Percentiles rank a stretch among this genome's conserved stretches.
Evolutionary conservation across 2,888 invertebrate species (phyloP).

Genomic region (Drosophila fulvimacula): DNA sequence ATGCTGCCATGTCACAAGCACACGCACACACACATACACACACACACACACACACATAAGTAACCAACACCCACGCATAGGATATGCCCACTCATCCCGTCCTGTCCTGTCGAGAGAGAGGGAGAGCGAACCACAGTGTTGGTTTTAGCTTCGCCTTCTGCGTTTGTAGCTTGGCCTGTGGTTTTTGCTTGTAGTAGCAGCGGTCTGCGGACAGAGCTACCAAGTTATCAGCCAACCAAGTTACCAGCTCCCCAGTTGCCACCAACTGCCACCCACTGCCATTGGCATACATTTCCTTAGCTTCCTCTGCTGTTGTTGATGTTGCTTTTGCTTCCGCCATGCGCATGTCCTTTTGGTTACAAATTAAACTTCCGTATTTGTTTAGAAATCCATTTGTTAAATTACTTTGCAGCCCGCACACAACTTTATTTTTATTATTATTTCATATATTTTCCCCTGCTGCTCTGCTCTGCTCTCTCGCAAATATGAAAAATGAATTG

Average conservation of each 20-base stretch:
- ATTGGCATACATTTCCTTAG: conserved; percentile 76
- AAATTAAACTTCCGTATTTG: conserved; percentile 80
- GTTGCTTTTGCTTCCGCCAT: conserved; percentile 54
- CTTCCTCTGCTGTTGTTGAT: conserved; percentile 49
- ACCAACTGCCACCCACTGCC: conserved; percentile 46
- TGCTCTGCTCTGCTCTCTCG: neutral
- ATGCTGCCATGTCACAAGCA: conserved; percentile 67
- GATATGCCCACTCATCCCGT: conserved; percentile 36
- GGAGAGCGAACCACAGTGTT: conserved; percentile 43
- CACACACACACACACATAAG: conserved; percentile 15
- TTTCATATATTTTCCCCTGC: conserved; percentile 5
- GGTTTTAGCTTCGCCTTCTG: conserved; percentile 65
- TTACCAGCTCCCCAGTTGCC: conserved; percentile 8
- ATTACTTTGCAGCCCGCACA: conserved; percentile 73
- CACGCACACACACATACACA: conserved; percentile 24
- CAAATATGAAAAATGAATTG: conserved; percentile 78
- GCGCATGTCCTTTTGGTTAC: conserved; percentile 74
- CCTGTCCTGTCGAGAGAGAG: neutral
- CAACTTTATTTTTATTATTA: conserved; percentile 47
- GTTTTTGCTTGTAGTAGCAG: conserved; percentile 69
- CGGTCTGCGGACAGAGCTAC: conserved; percentile 62
- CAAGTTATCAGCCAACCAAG: conserved; percentile 40
- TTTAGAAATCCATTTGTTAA: conserved; percentile 82
- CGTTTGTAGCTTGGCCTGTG: conserved; percentile 69
- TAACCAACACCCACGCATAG: conserved; percentile 27